Conservation (phyloP, 2,888 invertebrate genomes). For the Ectemnius continuus region DNA sequence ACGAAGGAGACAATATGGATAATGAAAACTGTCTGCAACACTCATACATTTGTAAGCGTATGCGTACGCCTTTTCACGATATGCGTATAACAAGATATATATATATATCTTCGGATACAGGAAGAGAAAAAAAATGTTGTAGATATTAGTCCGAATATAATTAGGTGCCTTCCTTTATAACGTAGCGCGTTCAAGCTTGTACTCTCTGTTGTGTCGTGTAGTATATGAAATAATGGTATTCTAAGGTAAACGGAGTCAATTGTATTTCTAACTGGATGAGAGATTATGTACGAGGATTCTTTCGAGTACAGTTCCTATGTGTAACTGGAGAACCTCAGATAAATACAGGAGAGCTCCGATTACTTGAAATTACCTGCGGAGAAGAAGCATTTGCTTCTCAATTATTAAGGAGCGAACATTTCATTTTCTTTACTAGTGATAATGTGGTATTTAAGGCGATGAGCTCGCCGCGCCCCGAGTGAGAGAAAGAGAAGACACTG, state of each 20-base stretch:
- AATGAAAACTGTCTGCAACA: conserved; percentile 50
- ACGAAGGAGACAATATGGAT: conserved; percentile 66
- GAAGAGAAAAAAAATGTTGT: conserved; percentile 45
- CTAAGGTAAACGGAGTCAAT: conserved; percentile 52
- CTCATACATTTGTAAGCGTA: conserved; percentile 37
- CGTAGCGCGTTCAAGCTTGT: conserved; percentile 57
- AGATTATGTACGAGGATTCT: conserved; percentile 33
- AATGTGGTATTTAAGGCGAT: too few relatives aligned
- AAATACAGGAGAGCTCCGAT: too few relatives aligned
- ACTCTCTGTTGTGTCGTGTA: conserved; percentile 52
- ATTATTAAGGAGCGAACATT: too few relatives aligned
- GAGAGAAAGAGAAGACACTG: not conserved
- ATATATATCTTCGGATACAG: conserved; percentile 29
- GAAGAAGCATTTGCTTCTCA: too few relatives aligned
- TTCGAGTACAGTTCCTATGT: conserved; percentile 54
- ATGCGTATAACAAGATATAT: not conserved
- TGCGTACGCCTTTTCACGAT: too few relatives aligned
- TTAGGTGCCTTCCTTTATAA: conserved; percentile 74
- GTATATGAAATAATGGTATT: conserved; percentile 33
- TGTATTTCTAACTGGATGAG: conserved; percentile 37
- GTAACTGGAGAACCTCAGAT: not conserved
- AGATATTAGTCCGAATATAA: conserved; percentile 64
- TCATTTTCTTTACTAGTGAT: too few relatives aligned
- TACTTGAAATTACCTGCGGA: too few relatives aligned
- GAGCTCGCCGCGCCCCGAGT: too few relatives aligned